These are phyloP conservation scores for Papilio polytes DNA, from an alignment of 1,140 invertebrate genomes.

Conservation along the genomic window DNA sequence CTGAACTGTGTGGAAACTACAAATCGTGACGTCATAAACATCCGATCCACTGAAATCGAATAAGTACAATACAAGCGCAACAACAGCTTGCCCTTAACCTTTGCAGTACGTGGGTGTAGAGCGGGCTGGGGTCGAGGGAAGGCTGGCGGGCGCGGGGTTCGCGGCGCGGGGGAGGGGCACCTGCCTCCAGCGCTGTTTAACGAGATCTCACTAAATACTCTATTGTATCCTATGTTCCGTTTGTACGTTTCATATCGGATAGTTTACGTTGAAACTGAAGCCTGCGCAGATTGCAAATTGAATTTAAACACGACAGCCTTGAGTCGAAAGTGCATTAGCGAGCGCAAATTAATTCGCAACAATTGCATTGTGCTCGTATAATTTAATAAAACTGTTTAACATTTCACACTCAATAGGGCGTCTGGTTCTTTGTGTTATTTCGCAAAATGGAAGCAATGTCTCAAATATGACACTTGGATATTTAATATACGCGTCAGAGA, in stretches of 20 bases:
- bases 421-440: slow-evolving; percentile 27
- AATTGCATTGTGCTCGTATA: slow-evolving; percentile 35
- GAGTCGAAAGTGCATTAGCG: slow-evolving; percentile 35
- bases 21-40: slow-evolving; percentile 2
- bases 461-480: slow-evolving; percentile 16
- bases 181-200: slow-evolving; percentile 49
- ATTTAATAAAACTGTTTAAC: slow-evolving; percentile 40
- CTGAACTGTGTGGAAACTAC: neutral
- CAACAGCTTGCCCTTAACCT: slow-evolving; percentile 72
- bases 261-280: slow-evolving; percentile 52
- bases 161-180: slow-evolving; percentile 37
- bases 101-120: slow-evolving; percentile 59
- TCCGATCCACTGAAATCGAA: neutral
- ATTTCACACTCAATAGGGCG: slow-evolving; percentile 34
- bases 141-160: neutral
- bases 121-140: neutral
- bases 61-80: slow-evolving; percentile 16
- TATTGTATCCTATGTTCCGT: slow-evolving; percentile 52
- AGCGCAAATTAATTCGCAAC: slow-evolving; percentile 28
- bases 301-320: slow-evolving; percentile 34
- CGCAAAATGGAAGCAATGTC: slow-evolving; percentile 20
- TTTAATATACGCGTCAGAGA: slow-evolving; percentile 10
- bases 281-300: slow-evolving; percentile 39
- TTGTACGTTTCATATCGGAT: slow-evolving; percentile 46
- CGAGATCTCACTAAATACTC: slow-evolving; percentile 53